Evolutionary conservation across 2,113 vertebrate genomes (phyloP).

Genomic region (Prionailurus viverrinus): DNA sequence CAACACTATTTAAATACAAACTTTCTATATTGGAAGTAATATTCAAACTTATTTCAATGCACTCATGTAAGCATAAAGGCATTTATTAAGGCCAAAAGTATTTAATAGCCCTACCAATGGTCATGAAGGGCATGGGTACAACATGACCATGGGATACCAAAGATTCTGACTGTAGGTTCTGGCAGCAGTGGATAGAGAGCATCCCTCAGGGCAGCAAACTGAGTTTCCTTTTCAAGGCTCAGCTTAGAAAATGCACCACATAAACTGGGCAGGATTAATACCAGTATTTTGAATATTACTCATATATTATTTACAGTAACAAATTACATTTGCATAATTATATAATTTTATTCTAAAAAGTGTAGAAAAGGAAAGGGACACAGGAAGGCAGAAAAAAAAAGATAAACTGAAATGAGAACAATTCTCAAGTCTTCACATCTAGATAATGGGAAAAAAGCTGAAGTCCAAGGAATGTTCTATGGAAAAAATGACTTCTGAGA

Average conservation of each 20-base stretch:
- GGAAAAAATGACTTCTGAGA: not conserved
- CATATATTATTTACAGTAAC: not conserved
- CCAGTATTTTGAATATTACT: not conserved
- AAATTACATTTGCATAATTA: not conserved
- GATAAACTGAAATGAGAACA: not conserved
- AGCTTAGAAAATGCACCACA: not conserved
- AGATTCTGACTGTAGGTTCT: not conserved
- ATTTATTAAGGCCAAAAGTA: not conserved
- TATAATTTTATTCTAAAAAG: not conserved
- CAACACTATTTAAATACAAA: not conserved
- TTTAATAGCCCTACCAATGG: not conserved
- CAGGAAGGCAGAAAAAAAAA: not conserved
- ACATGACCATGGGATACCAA: not conserved
- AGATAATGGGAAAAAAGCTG: not conserved
- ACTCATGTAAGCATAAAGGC: not conserved
- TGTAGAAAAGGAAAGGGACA: not conserved
- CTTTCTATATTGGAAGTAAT: not conserved
- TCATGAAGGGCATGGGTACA: not conserved
- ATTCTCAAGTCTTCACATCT: not conserved
- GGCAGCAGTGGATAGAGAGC: too few relatives aligned
- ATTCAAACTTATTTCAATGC: not conserved
- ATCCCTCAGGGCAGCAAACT: too few relatives aligned
- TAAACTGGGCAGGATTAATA: not conserved
- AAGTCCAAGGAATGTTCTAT: not conserved
- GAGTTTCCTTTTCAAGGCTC: not conserved